A percentile compares a stretch with the other conserved stretches of the same genome.
Conservation (phyloP, 2,113 vertebrate genomes). For the Mirza zaza region DNA sequence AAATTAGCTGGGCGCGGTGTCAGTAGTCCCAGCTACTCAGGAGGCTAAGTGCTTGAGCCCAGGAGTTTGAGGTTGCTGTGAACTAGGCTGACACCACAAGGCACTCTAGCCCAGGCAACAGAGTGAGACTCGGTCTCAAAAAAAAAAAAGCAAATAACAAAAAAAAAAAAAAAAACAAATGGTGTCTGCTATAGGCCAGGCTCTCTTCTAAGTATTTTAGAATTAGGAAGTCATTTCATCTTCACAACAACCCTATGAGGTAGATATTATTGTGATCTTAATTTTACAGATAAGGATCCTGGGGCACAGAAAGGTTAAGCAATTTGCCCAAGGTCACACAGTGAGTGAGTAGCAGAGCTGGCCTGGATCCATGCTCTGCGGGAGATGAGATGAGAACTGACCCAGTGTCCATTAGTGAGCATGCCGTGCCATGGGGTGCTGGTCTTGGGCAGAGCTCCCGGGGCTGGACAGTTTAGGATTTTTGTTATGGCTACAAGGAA, state of each 20-base stretch:
- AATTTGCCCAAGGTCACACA: neutral
- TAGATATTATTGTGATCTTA: neutral
- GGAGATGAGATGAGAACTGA: neutral
- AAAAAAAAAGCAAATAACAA: too few species aligned
- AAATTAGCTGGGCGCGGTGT: too few species aligned
- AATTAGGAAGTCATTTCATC: neutral
- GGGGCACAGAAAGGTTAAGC: neutral
- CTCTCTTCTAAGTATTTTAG: neutral
- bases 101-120: too few species aligned
- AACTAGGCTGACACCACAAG: too few species aligned
- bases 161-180: neutral
- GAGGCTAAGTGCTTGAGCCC: too few species aligned
- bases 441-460: neutral
- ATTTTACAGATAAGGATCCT: slow-evolving; percentile 13
- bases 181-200: neutral
- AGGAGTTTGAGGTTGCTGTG: too few species aligned
- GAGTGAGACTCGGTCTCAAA: too few species aligned
- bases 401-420: neutral
- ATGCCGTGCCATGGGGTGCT: neutral
- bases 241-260: neutral
- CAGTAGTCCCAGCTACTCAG: too few species aligned
- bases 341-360: neutral
- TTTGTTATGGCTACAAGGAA: neutral
- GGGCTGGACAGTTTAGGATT: neutral
- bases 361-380: neutral